These are phyloP conservation scores for Carassius gibelio DNA, from an alignment of 2,113 vertebrate species.

Conservation along the genomic window DNA sequence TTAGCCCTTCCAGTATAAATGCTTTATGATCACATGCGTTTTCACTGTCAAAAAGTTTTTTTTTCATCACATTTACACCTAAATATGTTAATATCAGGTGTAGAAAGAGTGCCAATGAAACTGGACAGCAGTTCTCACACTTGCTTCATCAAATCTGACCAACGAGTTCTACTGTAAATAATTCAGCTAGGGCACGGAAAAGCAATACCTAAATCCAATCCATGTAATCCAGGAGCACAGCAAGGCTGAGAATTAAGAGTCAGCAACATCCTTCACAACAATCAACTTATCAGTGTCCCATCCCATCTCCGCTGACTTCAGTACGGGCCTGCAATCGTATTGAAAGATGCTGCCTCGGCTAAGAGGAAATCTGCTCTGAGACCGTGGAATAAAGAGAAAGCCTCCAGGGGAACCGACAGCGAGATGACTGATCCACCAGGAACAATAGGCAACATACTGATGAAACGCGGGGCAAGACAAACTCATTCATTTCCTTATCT, in stretches of 20 bases:
- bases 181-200: slow-evolving; percentile 31
- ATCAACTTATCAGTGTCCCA: slow-evolving; percentile 43
- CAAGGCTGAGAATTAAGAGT: slow-evolving; percentile 40
- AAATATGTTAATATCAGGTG: neutral
- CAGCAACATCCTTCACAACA: slow-evolving; percentile 3
- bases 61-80: neutral
- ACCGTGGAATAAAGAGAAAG: slow-evolving; percentile 25
- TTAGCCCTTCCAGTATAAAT: neutral
- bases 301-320: slow-evolving; percentile 19
- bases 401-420: slow-evolving; percentile 24
- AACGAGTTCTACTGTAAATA: slow-evolving; percentile 18
- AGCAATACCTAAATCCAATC: slow-evolving; percentile 56
- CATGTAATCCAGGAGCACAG: slow-evolving; percentile 51
- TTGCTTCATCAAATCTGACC: slow-evolving; percentile 33
- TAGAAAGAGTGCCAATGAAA: slow-evolving; percentile 9
- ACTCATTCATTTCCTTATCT: slow-evolving; percentile 34
- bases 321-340: neutral
- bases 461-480: slow-evolving; percentile 44
- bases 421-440: slow-evolving; percentile 34
- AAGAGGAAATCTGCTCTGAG: slow-evolving; percentile 16
- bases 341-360: neutral
- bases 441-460: slow-evolving; percentile 32
- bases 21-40: neutral
- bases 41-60: neutral
- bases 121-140: neutral